A percentile compares a stretch with the other conserved stretches of the same genome.
Conservation (phyloP, 37 sponge, comb jelly and placozoan species). For the Spongilla lacustris region DNA sequence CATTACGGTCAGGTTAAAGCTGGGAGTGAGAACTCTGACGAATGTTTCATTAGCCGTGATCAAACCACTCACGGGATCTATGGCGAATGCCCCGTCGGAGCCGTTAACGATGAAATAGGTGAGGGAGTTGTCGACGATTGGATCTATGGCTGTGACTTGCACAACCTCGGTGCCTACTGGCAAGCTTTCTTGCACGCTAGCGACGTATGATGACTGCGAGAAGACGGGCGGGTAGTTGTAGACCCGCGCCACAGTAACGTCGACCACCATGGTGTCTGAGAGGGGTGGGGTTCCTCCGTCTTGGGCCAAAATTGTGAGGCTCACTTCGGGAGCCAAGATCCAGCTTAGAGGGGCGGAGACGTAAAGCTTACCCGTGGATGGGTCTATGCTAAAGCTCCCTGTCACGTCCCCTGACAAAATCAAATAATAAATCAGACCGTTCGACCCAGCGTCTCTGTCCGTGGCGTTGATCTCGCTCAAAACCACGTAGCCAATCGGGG, state of each 20-base stretch:
- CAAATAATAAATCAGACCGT: conserved; percentile 53
- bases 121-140: conserved; percentile 39
- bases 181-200: conserved; percentile 32
- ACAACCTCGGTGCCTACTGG: conserved; percentile 6
- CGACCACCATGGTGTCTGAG: conserved; percentile 42
- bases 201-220: conserved; percentile 17
- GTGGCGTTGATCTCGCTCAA: conserved; percentile 69
- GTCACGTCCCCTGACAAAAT: conserved; percentile 58
- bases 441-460: conserved; percentile 66
- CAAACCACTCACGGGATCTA: conserved; percentile 40
- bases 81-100: conserved; percentile 20
- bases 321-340: conserved; percentile 22
- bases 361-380: conserved; percentile 32
- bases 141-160: conserved; percentile 50
- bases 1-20: conserved; percentile 33
- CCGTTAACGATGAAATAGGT: conserved; percentile 41
- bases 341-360: conserved; percentile 49
- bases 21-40: conserved; percentile 32
- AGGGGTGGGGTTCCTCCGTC: conserved; percentile 72
- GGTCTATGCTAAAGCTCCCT: conserved; percentile 53
- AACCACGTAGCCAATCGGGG: conserved; percentile 45
- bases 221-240: conserved; percentile 74
- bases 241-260: conserved; percentile 45
- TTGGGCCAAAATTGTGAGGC: conserved; percentile 48
- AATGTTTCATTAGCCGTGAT: conserved; percentile 20